Conservation (phyloP, 2,888 invertebrate genomes). For the Tyria jacobaeae region DNA sequence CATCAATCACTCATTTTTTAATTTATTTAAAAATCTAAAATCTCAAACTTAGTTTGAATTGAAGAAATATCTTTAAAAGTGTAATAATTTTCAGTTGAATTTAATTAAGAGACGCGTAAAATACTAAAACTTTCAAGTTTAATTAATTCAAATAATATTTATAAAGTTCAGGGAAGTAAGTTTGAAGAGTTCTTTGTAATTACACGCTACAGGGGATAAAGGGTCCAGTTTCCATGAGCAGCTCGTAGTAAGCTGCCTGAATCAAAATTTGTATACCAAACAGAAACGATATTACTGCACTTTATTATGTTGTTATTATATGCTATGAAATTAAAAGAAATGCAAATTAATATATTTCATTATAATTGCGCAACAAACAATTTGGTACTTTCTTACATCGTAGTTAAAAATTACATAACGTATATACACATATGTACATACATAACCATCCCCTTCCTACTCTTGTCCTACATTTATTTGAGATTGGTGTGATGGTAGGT, state of each 20-base stretch:
- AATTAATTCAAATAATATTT: constrained; percentile 25
- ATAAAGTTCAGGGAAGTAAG: constrained; percentile 14
- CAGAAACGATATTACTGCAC: constrained; percentile 8
- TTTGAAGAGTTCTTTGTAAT: constrained; percentile 21
- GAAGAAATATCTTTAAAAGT: too few species aligned
- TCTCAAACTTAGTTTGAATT: too few species aligned
- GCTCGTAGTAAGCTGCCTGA: constrained; percentile 8
- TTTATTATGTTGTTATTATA: constrained; percentile 11
- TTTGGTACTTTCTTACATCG: too few species aligned
- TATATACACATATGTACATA: too few species aligned
- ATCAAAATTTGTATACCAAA: constrained; percentile 19
- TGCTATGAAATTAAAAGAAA: not conserved
- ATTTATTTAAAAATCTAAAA: too few species aligned
- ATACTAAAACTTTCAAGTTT: constrained; percentile 8
- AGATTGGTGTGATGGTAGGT: too few species aligned
- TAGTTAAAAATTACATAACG: too few species aligned
- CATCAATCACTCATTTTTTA: too few species aligned
- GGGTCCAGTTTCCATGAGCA: constrained; percentile 20
- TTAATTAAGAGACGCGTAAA: constrained; percentile 11
- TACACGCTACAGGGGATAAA: constrained; percentile 19
- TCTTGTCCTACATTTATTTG: too few species aligned
- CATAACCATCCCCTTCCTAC: too few species aligned
- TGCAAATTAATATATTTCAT: not conserved
- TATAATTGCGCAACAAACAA: too few species aligned
- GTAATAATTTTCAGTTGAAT: not conserved